Base-by-base conservation (phyloP, 1,140 invertebrate species). In the Brachionus calyciflorus region DNA sequence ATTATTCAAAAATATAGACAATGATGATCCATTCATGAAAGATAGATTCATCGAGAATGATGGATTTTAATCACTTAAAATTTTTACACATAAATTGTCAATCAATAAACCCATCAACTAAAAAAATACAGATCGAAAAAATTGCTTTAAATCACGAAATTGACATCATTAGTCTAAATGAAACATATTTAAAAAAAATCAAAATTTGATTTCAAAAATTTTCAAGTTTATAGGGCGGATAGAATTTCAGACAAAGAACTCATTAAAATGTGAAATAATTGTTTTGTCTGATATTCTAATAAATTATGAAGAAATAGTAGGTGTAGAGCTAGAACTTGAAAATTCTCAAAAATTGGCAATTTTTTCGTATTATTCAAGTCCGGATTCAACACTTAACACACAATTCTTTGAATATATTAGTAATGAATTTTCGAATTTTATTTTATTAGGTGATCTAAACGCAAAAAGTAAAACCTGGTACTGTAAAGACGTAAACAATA, bases 51-150 rank as follows among this genome's bases (percentile, higher is more conserved):
- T 30, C 21, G 51, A 26, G 28, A 24, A 55, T 55, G 51, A 55
- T 24, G 19, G 28, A 26, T 55, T 9, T 14, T 55, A 55, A 55
- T 14, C 51, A 55, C 24, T 26, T 55, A 55, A 55, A 55, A 55
- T 55, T 55, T 26, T 55, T 55, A 55, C 51, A 55, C 51, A 55
- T 55, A 10, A 55, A 55, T 14, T 55, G 51, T 55, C 51, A 55
- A 55, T 55, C 51, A 28, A 12, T 55, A 9, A 55, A 55, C 19
- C 24, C 24, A 14, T 14, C 17, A 26, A 5, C 14, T 28, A 55
- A 55, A 55, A 55, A 9, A 55, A 24, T 24, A 6, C 24, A 55
- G 2, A 55, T 55, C 51, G 51, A 55, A 55, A 55, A 14, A 14
- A 26, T 55, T 26, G 51, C 51, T 6, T 2, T 10, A 14, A 21